These are phyloP conservation scores for Lateolabrax maculatus DNA, from an alignment of 2,797 vertebrate species.

Conservation along the genomic window DNA sequence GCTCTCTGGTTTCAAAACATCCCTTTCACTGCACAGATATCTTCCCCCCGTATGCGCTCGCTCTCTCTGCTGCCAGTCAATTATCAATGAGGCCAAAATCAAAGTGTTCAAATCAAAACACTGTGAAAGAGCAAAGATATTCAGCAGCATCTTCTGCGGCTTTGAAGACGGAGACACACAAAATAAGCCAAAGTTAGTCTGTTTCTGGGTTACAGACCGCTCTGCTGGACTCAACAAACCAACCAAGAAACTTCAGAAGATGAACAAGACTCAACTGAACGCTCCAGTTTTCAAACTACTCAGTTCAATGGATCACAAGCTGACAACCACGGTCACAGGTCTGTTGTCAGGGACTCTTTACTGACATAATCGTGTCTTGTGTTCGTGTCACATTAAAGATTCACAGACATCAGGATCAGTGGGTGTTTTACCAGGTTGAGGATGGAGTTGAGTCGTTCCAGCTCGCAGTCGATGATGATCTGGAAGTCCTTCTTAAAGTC, in stretches of 20 bases:
- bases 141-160: slow-evolving; percentile 2
- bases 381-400: no score
- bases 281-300: background rate
- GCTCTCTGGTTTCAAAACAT: slow-evolving; percentile 2
- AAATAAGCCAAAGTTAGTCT: background rate
- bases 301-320: no score
- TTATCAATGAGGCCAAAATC: slow-evolving; percentile 19
- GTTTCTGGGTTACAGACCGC: background rate
- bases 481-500: slow-evolving; percentile 95
- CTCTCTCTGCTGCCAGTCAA: slow-evolving; percentile 13
- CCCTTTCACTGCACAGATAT: background rate
- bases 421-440: slow-evolving; percentile 89
- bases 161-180: background rate
- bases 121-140: background rate
- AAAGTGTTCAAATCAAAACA: slow-evolving; percentile 3
- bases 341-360: no score
- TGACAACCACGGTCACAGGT: no score
- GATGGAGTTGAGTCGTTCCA: slow-evolving; percentile 93
- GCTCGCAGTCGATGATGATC: slow-evolving; percentile 95
- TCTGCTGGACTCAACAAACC: background rate
- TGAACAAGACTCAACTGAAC: background rate
- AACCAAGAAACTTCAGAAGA: background rate
- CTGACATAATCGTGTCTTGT: no score
- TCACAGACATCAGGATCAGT: background rate
- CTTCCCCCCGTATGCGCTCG: background rate